A percentile compares a stretch with the other conserved stretches of the same genome.
Conservation (phyloP, 2,888 invertebrate species). For the Bellardia pandia region DNA sequence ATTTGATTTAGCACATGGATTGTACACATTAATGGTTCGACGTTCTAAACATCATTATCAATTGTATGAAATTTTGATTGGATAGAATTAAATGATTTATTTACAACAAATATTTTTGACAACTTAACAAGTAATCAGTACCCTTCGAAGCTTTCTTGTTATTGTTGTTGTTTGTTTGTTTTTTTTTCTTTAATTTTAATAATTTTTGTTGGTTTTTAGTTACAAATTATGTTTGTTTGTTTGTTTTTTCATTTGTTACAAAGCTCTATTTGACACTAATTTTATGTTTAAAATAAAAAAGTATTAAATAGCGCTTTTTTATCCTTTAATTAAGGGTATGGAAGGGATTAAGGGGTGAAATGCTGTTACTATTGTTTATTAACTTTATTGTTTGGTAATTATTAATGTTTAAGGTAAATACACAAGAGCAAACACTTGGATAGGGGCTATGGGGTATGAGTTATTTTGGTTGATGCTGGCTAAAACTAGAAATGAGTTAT, state of each 20-base stretch:
- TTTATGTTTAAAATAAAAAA: conserved; percentile 65
- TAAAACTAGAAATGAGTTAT: not conserved
- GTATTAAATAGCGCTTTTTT: conserved; percentile 71
- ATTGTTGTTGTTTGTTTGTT: conserved; percentile 49
- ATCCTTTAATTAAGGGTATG: conserved; percentile 67
- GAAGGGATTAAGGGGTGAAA: conserved; percentile 63
- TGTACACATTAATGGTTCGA: conserved; percentile 84
- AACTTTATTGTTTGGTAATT: conserved; percentile 25
- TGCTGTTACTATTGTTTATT: conserved; percentile 58
- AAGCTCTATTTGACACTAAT: conserved; percentile 69
- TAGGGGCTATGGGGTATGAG: not conserved
- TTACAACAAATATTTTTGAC: conserved; percentile 74
- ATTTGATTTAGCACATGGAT: conserved; percentile 75
- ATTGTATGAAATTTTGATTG: conserved; percentile 61
- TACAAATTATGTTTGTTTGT: conserved; percentile 43
- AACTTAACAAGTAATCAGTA: conserved; percentile 71
- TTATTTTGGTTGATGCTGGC: not conserved
- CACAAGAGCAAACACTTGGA: conserved; percentile 56
- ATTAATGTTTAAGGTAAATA: conserved; percentile 48
- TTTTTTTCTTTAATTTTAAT: conserved; percentile 15
- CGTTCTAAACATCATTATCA: conserved; percentile 80
- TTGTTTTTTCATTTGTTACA: conserved; percentile 36
- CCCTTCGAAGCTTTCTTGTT: conserved; percentile 69
- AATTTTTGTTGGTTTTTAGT: conserved; percentile 35
- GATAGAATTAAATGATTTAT: conserved; percentile 48